Conservation (phyloP, 2,888 invertebrate species). For the Drosophila cognata region DNA sequence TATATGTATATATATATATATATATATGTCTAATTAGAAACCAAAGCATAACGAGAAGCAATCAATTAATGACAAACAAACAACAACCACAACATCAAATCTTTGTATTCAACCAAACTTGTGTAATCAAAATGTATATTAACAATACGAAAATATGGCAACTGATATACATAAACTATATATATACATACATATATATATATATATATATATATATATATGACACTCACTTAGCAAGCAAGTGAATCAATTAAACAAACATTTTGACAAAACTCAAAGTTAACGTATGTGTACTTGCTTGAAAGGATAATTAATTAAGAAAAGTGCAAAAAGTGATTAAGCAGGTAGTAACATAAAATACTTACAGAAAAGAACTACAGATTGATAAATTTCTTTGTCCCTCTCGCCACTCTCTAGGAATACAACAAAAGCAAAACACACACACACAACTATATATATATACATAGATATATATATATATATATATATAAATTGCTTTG, state of each 20-base stretch:
- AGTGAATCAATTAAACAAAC: conserved; percentile 34
- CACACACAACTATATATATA: not conserved
- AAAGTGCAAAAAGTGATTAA: conserved; percentile 34
- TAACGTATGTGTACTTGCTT: not conserved
- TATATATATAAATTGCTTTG: conserved; percentile 75
- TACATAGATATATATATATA: not conserved
- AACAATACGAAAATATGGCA: conserved; percentile 12
- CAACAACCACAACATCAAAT: conserved; percentile 24
- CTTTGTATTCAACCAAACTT: conserved; percentile 34
- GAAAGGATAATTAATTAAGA: conserved; percentile 27
- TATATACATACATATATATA: not conserved
- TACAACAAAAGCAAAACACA: not conserved
- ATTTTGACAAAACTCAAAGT: conserved; percentile 2
- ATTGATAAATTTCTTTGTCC: conserved; percentile 1
- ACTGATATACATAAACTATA: conserved; percentile 2
- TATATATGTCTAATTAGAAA: conserved; percentile 2
- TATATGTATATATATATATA: not conserved
- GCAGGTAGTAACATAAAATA: conserved; percentile 3
- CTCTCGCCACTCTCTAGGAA: not conserved
- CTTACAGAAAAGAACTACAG: not conserved
- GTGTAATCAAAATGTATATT: conserved; percentile 44
- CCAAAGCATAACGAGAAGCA: conserved; percentile 60
- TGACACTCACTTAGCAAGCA: not conserved
- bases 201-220: not conserved
- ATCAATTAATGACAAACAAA: conserved; percentile 63